Evolutionary conservation across 2,113 vertebrate genomes (phyloP).

Genomic region (Psammodynastes pulverulentus): DNA sequence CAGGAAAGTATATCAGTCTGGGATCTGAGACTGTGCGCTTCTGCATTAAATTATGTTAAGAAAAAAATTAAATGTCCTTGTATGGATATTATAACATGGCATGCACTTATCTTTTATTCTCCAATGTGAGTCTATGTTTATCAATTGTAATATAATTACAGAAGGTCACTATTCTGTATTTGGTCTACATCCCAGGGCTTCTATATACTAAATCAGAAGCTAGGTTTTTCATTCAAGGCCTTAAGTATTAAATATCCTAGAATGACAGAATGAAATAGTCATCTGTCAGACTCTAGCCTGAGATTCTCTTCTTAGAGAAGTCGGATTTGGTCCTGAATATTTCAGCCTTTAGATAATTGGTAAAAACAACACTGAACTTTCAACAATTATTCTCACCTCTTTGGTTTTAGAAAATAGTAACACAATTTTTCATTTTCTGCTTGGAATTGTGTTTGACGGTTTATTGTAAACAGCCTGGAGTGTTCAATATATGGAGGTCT

Average conservation of each 20-base stretch:
- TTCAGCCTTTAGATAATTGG: not conserved
- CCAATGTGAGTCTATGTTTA: not conserved
- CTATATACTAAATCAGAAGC: not conserved
- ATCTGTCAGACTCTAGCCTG: not conserved
- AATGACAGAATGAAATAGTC: not conserved
- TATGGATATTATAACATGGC: not conserved
- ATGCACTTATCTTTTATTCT: not conserved
- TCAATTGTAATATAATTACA: not conserved
- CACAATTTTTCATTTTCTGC: not conserved
- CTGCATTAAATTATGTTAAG: not conserved
- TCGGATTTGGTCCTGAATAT: not conserved
- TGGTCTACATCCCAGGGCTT: not conserved
- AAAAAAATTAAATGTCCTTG: not conserved
- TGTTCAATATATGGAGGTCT: not conserved
- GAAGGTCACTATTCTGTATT: not conserved
- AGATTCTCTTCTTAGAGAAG: not conserved
- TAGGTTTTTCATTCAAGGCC: not conserved
- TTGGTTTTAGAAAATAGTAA: not conserved
- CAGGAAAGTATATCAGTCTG: not conserved
- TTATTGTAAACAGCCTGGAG: not conserved
- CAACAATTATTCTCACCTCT: not conserved
- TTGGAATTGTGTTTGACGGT: not conserved
- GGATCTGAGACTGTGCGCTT: not conserved
- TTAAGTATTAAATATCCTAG: not conserved
- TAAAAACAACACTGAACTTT: not conserved